Evolutionary conservation across 2,113 vertebrate genomes (phyloP).

Genomic region (Myiagra hebetior): DNA sequence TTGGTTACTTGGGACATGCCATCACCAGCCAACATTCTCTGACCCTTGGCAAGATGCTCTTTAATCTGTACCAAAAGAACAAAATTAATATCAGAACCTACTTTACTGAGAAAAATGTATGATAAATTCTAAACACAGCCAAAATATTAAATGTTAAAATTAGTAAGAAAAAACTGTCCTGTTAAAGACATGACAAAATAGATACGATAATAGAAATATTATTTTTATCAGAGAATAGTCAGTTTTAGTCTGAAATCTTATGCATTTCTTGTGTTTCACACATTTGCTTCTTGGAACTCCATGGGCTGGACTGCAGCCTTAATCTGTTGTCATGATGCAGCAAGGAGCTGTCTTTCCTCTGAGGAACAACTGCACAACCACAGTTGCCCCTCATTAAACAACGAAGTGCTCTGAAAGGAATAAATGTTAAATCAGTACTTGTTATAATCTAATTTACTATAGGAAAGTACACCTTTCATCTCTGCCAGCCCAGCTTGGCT

Average conservation of each 20-base stretch:
- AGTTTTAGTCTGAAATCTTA: not conserved
- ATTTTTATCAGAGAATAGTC: not conserved
- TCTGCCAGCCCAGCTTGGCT: not conserved
- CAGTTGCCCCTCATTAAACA: not conserved
- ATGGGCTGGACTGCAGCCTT: not conserved
- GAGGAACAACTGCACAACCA: not conserved
- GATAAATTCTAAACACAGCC: not conserved
- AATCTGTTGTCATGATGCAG: not conserved
- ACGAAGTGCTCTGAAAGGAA: not conserved
- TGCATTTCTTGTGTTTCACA: not conserved
- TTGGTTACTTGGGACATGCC: conserved; percentile 99
- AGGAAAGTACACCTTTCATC: not conserved
- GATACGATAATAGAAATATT: not conserved
- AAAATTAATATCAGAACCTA: conserved; percentile 64
- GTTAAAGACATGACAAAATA: not conserved
- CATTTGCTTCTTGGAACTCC: not conserved
- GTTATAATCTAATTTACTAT: not conserved
- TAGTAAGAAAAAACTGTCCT: not conserved
- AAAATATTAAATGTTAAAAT: not conserved
- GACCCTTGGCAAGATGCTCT: conserved; percentile 96
- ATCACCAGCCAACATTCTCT: conserved; percentile 90
- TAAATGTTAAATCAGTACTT: not conserved
- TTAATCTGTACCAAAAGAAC: conserved; percentile 83
- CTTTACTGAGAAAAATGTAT: not conserved
- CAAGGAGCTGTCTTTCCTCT: not conserved